Conservation (phyloP, 2,888 invertebrate genomes). For the Drosophila mettleri region DNA sequence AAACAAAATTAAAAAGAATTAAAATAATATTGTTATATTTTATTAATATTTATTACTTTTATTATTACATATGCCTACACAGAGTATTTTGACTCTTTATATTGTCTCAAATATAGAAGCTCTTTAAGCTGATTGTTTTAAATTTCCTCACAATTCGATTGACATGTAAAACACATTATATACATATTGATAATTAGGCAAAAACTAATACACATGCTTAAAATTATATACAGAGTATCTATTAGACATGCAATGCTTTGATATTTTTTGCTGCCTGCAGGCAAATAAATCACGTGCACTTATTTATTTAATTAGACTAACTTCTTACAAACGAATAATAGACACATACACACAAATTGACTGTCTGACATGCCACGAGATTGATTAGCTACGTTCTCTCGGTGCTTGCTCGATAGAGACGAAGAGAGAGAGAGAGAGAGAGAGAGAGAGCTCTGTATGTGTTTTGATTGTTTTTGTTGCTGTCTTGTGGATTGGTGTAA, state of each 20-base stretch:
- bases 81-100: too few species aligned
- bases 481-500: slow-evolving; percentile 73
- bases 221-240: slow-evolving; percentile 5
- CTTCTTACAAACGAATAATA: slow-evolving; percentile 79
- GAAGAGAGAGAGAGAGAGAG: background rate
- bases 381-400: slow-evolving; percentile 74
- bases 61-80: too few species aligned
- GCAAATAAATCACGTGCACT: slow-evolving; percentile 80
- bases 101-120: too few species aligned
- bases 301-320: slow-evolving; percentile 81
- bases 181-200: too few species aligned
- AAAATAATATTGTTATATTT: too few species aligned
- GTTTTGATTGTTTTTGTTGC: slow-evolving; percentile 53
- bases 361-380: slow-evolving; percentile 79
- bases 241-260: background rate
- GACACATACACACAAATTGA: slow-evolving; percentile 76
- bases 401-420: slow-evolving; percentile 24
- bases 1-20: too few species aligned
- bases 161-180: too few species aligned
- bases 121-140: too few species aligned
- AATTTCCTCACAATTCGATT: too few species aligned
- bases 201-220: too few species aligned
- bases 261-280: slow-evolving; percentile 41
- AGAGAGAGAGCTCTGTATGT: slow-evolving; percentile 13
- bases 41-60: too few species aligned